A percentile compares a stretch with the other conserved stretches of the same genome.
phyloP scores from a whole-genome alignment of 2,888 invertebrate genomes.

The Venustoraphidia nigricollis region DNA sequence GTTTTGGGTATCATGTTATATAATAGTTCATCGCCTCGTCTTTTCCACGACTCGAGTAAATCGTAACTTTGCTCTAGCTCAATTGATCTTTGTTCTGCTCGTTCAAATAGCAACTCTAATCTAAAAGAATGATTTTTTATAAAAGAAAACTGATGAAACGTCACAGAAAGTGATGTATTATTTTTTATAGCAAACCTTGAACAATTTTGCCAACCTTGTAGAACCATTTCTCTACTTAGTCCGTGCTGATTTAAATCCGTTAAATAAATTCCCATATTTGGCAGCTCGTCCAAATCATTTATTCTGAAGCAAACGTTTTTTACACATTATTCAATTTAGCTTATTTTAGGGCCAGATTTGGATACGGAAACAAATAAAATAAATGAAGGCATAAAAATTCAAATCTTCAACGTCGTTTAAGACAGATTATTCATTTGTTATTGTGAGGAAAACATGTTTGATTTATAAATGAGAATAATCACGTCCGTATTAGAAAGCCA shows the following conservation, averaged over 20 bases:
- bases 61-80: conserved; percentile 65
- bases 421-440: too few species aligned
- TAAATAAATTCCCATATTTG: conserved; percentile 60
- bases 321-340: background rate
- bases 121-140: conserved; percentile 22
- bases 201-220: conserved; percentile 74
- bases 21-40: conserved; percentile 67
- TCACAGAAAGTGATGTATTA: too few species aligned
- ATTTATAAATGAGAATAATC: too few species aligned
- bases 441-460: too few species aligned
- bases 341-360: background rate
- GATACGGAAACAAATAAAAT: too few species aligned
- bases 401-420: too few species aligned
- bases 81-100: conserved; percentile 62
- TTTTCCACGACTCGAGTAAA: conserved; percentile 70
- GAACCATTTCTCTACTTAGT: conserved; percentile 64
- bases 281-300: conserved; percentile 69
- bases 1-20: conserved; percentile 87
- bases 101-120: conserved; percentile 66
- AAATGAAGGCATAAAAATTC: too few species aligned
- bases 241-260: conserved; percentile 79
- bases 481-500: too few species aligned
- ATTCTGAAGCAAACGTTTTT: conserved; percentile 35
- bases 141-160: too few species aligned
- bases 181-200: conserved; percentile 34